Conservation (phyloP, 2,113 vertebrate species). For the Rhinolophus sinicus region DNA sequence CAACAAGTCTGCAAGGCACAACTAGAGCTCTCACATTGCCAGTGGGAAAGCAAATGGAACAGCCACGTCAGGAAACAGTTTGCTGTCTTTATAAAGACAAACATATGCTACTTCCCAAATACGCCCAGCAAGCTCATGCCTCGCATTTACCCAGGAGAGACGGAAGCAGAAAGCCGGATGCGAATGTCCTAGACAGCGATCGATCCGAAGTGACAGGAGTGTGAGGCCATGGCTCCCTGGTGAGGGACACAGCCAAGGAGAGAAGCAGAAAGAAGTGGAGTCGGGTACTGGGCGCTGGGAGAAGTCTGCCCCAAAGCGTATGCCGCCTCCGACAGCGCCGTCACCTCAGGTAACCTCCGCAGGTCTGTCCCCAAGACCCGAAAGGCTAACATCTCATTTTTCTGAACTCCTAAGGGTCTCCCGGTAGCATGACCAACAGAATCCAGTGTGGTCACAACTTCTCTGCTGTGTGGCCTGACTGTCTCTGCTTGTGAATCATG, state of each 20-base stretch:
- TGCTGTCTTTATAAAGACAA: not conserved
- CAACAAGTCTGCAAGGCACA: too few relatives aligned
- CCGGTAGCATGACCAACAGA: accelerated
- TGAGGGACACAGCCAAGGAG: too few relatives aligned
- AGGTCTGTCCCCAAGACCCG: not conserved
- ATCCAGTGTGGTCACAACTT: accelerated
- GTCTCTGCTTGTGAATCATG: not conserved
- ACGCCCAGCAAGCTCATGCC: not conserved
- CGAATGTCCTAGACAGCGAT: not conserved
- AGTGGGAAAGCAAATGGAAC: not conserved
- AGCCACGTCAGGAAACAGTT: not conserved
- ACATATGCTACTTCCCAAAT: too few relatives aligned
- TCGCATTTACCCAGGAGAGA: not conserved
- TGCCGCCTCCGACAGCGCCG: too few relatives aligned
- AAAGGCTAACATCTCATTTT: not conserved
- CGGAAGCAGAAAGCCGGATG: not conserved
- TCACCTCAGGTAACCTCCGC: too few relatives aligned
- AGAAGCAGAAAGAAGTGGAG: not conserved
- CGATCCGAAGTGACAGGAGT: not conserved
- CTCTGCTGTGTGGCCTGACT: not conserved
- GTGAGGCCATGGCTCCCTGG: not conserved
- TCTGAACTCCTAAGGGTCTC: not conserved
- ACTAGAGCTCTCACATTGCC: too few relatives aligned
- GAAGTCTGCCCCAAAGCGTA: not conserved
- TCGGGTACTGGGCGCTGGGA: not conserved